Evolutionary conservation across 1,140 invertebrate species (phyloP), one percentile per base, ranked within the genome.

Genomic region (Agraylea sexmaculata): DNA sequence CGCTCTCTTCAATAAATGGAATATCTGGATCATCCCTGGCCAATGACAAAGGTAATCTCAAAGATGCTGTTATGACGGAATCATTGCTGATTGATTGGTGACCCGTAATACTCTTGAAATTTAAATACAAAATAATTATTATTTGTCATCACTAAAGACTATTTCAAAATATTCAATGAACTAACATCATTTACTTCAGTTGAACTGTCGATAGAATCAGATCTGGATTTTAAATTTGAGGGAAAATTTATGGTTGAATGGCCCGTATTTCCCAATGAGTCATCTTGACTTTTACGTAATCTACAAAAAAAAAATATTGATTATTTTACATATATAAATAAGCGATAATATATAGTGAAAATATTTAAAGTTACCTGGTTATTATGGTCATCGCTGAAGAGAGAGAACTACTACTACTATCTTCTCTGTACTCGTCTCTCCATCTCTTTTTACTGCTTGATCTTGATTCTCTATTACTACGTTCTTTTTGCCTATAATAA

Each of bases 1-100:
- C 52, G 16, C 36, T 48, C 44, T 83, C 79, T 52, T 82, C 78
- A 51, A 80, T 80, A 46, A 68, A 83, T 23, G 78, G 78, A 61
- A 82, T 81, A 59, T 80, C 77, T 16, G 68, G 59, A 52, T 80
- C 76, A 48, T 79, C 73, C 36, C 75, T 55, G 45, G 69, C 71
- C 12, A 72, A 47, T 17, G 59, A 52, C 25, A 60, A 51, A 1
- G 81, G 79, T 55, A 87, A 83, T 43, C 80, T 83, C 3, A 88
- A 68, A 49, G 79, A 85, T 0, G 83, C 84, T 1, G 80, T 85
- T 46, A 89, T 83, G 3, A 87, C 75, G 0, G 58, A 58, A 44
- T 68, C 66, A 34, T 70, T 61, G 50, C 62, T 65, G 1, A 62
- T 64, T 19, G 58, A 58, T 23, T 43, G 20, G 18, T 40, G 47